phyloP scores from a whole-genome alignment of 2,888 invertebrate species.

The Hyles lineata region DNA sequence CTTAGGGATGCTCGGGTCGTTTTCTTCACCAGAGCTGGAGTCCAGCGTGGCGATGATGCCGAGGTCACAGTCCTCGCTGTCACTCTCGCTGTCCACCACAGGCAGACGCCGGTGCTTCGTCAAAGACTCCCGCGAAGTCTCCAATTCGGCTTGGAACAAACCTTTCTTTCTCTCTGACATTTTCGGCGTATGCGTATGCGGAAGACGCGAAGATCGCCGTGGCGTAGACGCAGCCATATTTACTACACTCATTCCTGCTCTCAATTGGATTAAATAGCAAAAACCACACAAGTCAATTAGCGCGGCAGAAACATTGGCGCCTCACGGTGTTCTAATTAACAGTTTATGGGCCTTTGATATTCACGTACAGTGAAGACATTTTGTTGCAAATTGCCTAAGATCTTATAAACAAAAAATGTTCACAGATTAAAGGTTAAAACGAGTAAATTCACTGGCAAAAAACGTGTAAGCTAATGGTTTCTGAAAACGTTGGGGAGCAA shows the following conservation, averaged over 20 bases:
- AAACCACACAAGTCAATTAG: slow-evolving; percentile 28
- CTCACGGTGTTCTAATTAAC: slow-evolving; percentile 8
- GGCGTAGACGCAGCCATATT: slow-evolving; percentile 75
- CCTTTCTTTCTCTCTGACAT: slow-evolving; percentile 87
- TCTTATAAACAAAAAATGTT: background rate
- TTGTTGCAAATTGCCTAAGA: background rate
- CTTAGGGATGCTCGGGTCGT: slow-evolving; percentile 65
- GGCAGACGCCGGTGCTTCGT: slow-evolving; percentile 74
- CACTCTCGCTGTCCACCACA: slow-evolving; percentile 78
- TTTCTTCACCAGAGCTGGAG: slow-evolving; percentile 79
- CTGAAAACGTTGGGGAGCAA: slow-evolving; percentile 63
- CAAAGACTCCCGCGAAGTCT: slow-evolving; percentile 65
- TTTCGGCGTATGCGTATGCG: slow-evolving; percentile 82
- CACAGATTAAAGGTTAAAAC: background rate
- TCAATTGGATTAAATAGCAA: slow-evolving; percentile 27
- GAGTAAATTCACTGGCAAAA: slow-evolving; percentile 35
- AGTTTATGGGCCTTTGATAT: background rate
- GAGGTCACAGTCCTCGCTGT: slow-evolving; percentile 82
- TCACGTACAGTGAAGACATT: slow-evolving; percentile 9
- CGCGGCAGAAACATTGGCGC: slow-evolving; percentile 21
- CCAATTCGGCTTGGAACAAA: slow-evolving; percentile 79
- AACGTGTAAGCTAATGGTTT: slow-evolving; percentile 51
- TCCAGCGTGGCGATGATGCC: slow-evolving; percentile 85
- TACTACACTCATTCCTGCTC: slow-evolving; percentile 45
- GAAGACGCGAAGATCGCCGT: slow-evolving; percentile 68